phyloP scores from a whole-genome alignment of 2,888 invertebrate species.

The Julus scanicus region DNA sequence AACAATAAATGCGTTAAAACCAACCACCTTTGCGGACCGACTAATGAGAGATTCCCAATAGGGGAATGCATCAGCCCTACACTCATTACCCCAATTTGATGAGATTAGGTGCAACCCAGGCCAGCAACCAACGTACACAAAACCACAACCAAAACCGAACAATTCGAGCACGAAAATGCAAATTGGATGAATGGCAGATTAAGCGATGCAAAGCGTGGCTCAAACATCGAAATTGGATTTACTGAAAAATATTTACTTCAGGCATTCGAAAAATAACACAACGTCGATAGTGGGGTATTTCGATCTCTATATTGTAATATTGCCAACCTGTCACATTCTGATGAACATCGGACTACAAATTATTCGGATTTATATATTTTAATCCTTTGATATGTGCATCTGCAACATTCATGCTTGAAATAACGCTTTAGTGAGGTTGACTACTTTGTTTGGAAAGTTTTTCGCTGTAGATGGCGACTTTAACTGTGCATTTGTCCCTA shows the following conservation, averaged over 20 bases:
- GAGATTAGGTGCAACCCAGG: background rate
- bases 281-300: no score
- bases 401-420: no score
- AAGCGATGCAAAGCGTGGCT: background rate
- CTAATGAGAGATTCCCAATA: background rate
- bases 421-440: no score
- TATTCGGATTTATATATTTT: no score
- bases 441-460: no score
- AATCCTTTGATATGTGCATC: no score
- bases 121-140: background rate
- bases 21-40: conserved; percentile 1
- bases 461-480: no score
- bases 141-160: conserved; percentile 34
- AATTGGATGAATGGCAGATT: background rate
- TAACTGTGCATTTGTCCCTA: no score
- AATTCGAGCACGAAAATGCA: background rate
- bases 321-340: no score
- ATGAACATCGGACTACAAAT: no score
- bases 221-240: background rate
- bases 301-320: no score
- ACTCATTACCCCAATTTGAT: conserved; percentile 39
- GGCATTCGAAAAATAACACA: no score
- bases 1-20: conserved; percentile 10
- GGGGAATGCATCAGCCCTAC: background rate
- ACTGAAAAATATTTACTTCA: background rate